phyloP scores from a whole-genome alignment of 2,888 invertebrate genomes.

The Ectemnius lituratus region DNA sequence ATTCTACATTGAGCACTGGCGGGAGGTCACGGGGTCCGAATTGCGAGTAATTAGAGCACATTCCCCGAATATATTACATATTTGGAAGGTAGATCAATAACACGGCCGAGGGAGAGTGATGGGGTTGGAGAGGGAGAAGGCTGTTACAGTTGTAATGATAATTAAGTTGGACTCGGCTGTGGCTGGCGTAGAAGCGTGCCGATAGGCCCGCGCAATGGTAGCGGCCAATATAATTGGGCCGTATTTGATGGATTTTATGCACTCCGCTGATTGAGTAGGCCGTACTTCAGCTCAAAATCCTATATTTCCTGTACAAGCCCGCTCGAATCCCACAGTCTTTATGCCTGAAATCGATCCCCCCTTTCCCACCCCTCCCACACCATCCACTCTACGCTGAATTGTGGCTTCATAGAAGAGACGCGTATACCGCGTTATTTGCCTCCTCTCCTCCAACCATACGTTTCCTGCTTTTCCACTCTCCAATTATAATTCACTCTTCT shows the following conservation, averaged over 20 bases:
- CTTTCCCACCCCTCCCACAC: background rate
- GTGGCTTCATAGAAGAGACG: background rate
- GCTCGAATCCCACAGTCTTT: slow-evolving; percentile 24
- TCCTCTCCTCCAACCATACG: too few species aligned
- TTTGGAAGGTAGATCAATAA: slow-evolving; percentile 48
- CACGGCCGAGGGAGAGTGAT: background rate
- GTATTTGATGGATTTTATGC: slow-evolving; percentile 58
- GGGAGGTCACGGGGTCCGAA: slow-evolving; percentile 22
- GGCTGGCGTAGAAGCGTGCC: slow-evolving; percentile 43
- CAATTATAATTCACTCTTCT: too few species aligned
- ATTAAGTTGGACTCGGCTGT: slow-evolving; percentile 49
- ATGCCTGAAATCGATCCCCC: background rate
- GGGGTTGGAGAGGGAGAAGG: slow-evolving; percentile 24
- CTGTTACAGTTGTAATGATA: slow-evolving; percentile 55
- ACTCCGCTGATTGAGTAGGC: slow-evolving; percentile 53
- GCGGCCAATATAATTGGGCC: slow-evolving; percentile 46
- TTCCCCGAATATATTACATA: slow-evolving; percentile 43
- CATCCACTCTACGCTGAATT: background rate
- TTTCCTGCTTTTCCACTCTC: too few species aligned
- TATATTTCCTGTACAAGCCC: slow-evolving; percentile 22
- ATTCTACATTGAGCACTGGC: too few species aligned
- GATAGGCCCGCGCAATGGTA: slow-evolving; percentile 41
- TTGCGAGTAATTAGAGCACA: slow-evolving; percentile 54
- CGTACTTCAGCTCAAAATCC: slow-evolving; percentile 43
- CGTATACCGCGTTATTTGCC: too few species aligned